A percentile compares a stretch with the other conserved stretches of the same genome.
These are phyloP conservation scores for Polyodon spathula DNA, from an alignment of 2,113 vertebrate species.

Conservation along the genomic window DNA sequence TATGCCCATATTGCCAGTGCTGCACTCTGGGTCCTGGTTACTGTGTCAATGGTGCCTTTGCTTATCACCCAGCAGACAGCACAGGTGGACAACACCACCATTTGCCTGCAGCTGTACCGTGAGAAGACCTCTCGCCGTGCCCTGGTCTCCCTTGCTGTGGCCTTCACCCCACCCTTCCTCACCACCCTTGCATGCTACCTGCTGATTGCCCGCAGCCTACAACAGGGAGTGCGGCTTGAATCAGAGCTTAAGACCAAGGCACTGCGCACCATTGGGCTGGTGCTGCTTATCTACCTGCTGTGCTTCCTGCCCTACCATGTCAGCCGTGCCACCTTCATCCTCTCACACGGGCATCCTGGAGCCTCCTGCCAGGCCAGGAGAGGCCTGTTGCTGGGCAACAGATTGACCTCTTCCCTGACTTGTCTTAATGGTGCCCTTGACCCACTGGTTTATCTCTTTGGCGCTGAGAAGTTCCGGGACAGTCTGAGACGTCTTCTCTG, in stretches of 20 bases:
- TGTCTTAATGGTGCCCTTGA: constrained; percentile 85
- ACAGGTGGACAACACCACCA: constrained; percentile 54
- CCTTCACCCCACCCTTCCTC: constrained; percentile 82
- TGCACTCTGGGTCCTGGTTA: constrained; percentile 78
- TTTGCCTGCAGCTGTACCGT: constrained; percentile 87
- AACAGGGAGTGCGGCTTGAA: constrained; percentile 72
- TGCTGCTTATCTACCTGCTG: constrained; percentile 85
- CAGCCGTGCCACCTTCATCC: constrained; percentile 77
- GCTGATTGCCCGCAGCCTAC: constrained; percentile 76
- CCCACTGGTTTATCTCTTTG: constrained; percentile 87
- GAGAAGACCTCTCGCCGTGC: constrained; percentile 81
- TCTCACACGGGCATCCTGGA: constrained; percentile 54
- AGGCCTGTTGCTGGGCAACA: constrained; percentile 74
- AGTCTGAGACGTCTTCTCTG: constrained; percentile 69
- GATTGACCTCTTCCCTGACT: constrained; percentile 84
- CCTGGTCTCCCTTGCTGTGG: constrained; percentile 73
- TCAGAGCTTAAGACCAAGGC: constrained; percentile 76
- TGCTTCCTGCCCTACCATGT: constrained; percentile 92
- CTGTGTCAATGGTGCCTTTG: constrained; percentile 81
- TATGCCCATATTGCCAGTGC: constrained; percentile 79
- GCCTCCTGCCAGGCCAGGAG: constrained; percentile 64
- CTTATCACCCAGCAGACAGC: constrained; percentile 72
- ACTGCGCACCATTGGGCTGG: constrained; percentile 80
- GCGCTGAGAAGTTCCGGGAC: constrained; percentile 86
- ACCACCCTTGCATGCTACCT: constrained; percentile 81